These are phyloP conservation scores for Sabatieria punctata DNA, from an alignment of 2,888 invertebrate genomes.

Conservation along the genomic window DNA sequence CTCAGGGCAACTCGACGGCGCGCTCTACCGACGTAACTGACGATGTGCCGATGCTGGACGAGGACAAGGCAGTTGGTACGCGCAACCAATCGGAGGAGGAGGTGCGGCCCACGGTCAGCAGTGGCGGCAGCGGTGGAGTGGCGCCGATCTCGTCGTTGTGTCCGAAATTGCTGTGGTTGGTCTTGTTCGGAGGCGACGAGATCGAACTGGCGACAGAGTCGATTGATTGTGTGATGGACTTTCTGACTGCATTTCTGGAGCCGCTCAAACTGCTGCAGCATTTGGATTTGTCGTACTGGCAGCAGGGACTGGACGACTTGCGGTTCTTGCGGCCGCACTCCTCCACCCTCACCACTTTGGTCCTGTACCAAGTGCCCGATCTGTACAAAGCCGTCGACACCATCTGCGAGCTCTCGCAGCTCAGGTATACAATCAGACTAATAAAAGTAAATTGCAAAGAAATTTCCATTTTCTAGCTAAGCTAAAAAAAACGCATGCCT, in stretches of 20 bases:
- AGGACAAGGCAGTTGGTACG: not conserved
- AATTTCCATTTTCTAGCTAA: slow-evolving; percentile 14
- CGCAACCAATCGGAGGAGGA: not conserved
- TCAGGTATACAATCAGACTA: too few species aligned
- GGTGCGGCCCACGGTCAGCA: not conserved
- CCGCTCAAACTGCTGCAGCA: slow-evolving; percentile 14
- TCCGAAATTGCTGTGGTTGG: not conserved
- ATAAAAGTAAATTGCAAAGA: too few species aligned
- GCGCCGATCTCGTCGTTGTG: not conserved
- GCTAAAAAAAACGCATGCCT: too few species aligned
- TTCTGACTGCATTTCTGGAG: slow-evolving; percentile 15
- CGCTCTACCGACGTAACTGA: not conserved
- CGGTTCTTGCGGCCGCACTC: slow-evolving; percentile 49
- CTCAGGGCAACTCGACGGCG: not conserved
- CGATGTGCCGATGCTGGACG: not conserved
- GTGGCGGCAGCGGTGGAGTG: too few species aligned
- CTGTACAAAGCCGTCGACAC: slow-evolving; percentile 40
- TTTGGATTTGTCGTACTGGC: slow-evolving; percentile 23
- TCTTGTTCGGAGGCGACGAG: slow-evolving; percentile 6
- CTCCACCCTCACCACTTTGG: slow-evolving; percentile 49
- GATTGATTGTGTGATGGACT: slow-evolving; percentile 13
- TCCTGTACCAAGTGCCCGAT: slow-evolving; percentile 60
- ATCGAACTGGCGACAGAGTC: slow-evolving; percentile 14
- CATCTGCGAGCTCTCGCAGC: slow-evolving; percentile 37
- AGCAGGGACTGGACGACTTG: slow-evolving; percentile 45